Base-by-base conservation (phyloP, 2,797 vertebrate genomes). In the Gymnopithys bicolor region DNA sequence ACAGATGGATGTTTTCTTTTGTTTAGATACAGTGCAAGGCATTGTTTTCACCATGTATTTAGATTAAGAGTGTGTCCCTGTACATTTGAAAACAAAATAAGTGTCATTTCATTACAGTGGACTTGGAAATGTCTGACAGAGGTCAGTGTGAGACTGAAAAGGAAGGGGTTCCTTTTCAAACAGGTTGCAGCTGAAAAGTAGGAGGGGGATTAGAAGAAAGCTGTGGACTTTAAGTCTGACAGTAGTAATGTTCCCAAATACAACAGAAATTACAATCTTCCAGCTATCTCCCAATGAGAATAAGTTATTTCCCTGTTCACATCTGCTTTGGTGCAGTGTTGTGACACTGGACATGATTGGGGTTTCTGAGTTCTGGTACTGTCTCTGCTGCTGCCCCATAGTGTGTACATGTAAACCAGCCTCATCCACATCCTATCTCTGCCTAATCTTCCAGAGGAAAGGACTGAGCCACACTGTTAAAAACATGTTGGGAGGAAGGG, bases 401-500 rank as follows among this genome's bases (percentile, higher is more conserved):
- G 28, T 7, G 13, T 8, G 41, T 43, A 14, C 1, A 0, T 8
- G 27, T 18, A 48, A 49, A 14, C 9, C 16, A 5, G 27, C 41
- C 35, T 51, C 51, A 52, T 7, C 19, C 13, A 5, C 17, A 24
- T 27, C 63, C 15, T 2, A 35, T 5, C 16, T 52, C 73, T 76
- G 41, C 13, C 43, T 68, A 4, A 48, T 60, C 15, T 58, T 70
- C 52, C 52, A 23, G 51, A 67, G 52, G 23, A 24, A 89, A 74
- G 27, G 30, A 33, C 28, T 28, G 39, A 87, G 48, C 55, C 73
- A 33, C 23, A 25, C 14, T 4, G 11, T 5, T 56, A 67, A 13
- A 59, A 89, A 49, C 0, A 0, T 48, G 30, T 74, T 53, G 64
- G 39, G 45, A 74, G 19, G 12, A 16, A 64, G 11, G 13, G 4